phyloP scores from a whole-genome alignment of 2,888 invertebrate species.

The Augochlorella aurata region DNA sequence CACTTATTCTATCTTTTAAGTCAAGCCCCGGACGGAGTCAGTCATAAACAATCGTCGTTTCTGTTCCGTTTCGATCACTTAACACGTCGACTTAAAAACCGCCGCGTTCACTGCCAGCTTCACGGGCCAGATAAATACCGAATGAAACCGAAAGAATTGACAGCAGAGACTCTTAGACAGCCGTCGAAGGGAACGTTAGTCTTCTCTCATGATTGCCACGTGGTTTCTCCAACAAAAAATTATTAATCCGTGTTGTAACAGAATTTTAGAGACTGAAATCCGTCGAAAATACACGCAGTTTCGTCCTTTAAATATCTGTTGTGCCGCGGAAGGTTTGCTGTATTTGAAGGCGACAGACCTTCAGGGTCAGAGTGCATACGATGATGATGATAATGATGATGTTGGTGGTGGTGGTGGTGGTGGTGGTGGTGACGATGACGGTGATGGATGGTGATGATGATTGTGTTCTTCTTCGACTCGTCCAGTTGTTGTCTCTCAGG shows the following conservation, averaged over 20 bases:
- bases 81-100: constrained; percentile 13
- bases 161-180: not conserved
- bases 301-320: too few relatives aligned
- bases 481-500: not conserved
- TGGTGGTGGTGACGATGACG: too few relatives aligned
- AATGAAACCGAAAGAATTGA: not conserved
- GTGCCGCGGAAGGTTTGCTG: too few relatives aligned
- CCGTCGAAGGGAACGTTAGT: not conserved
- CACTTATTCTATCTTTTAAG: constrained; percentile 11
- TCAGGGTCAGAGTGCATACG: too few relatives aligned
- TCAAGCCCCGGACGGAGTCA: not conserved
- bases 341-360: too few relatives aligned
- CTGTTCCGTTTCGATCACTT: constrained; percentile 23
- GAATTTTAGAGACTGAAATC: too few relatives aligned
- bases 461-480: not conserved
- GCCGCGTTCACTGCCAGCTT: constrained; percentile 8
- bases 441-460: too few relatives aligned
- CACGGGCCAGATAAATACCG: not conserved
- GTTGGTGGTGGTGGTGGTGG: too few relatives aligned
- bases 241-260: too few relatives aligned
- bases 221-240: too few relatives aligned
- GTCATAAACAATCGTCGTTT: constrained; percentile 5
- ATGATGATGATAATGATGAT: too few relatives aligned
- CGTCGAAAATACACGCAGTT: too few relatives aligned
- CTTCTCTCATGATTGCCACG: not conserved